Evolutionary conservation across 2,113 vertebrate species (phyloP), one percentile per base, ranked within the genome.

Genomic region (Takifugu flavidus): DNA sequence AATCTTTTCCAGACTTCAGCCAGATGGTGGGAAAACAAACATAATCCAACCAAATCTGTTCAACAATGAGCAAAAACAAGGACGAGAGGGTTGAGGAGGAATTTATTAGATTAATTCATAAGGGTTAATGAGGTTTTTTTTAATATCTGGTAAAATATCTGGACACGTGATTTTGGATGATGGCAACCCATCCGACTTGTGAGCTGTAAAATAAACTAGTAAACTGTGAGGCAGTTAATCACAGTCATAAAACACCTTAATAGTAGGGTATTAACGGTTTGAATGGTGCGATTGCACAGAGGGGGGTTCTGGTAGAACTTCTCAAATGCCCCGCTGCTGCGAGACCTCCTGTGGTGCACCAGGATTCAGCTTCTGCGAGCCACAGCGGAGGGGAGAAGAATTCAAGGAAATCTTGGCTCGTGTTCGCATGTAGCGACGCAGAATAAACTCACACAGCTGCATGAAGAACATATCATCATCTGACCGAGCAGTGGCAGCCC

Each of bases 161-260:
- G 34, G 34, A 11, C 34, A 39, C 34, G 34, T 10, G 34, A 39
- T 39, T 11, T 2, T 10, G 34, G 34, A 6, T 39, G 34, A 39
- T 11, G 34, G 3, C 34, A 10, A 1, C 8, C 34, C 2, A 39
- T 1, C 34, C 11, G 34, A 39, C 8, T 56, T 49, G 67, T 56
- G 71, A 49, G 59, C 55, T 60, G 63, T 79, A 28, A 79, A 82
- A 62, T 26, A 72, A 51, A 73, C 59, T 52, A 70, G 25, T 70
- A 65, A 80, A 72, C 42, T 34, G 14, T 2, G 6, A 39, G 47
- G 70, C 51, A 49, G 64, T 73, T 61, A 75, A 74, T 71, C 73
- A 62, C 56, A 15, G 13, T 65, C 62, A 67, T 81, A 74, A 83
- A 78, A 53, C n/a, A 25, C 26, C 74, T 57, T 64, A 49, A 13